Evolutionary conservation across 2,797 vertebrate species (phyloP), one percentile per base, ranked within the genome.

Genomic region (Poeciliopsis infans): DNA sequence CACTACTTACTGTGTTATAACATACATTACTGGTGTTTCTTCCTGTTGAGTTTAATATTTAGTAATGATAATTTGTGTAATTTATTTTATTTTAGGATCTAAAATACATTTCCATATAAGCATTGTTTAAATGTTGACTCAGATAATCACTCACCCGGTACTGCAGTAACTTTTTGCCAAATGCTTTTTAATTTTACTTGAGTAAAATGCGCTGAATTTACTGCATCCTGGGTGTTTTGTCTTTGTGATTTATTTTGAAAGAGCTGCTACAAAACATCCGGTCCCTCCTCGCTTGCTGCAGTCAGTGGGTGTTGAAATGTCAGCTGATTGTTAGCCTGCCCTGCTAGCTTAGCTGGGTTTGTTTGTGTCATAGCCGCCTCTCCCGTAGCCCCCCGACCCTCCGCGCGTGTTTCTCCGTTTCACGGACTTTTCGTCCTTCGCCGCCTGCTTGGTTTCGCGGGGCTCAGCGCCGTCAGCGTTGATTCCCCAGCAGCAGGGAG

Each of bases 311-410:
- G 89, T 91, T 88, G 88, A 92, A 88, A 84, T 74, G 91, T 95
- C 94, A 94, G 93, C 94, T 95, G 94, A 94, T 93, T 87, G 93
- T 90, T 87, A 88, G 84, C 85, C 77, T 15, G 74, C 85, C 79
- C 23, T 76, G 89, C 85, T 91, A 92, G 91, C 92, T n/a, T 92
- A 92, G 92, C 89, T 72, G 83, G 87, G 90, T 84, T 91, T 93
- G 88, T 92, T 89, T 87, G 88, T 81, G 89, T 88, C 81, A 73
- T 47, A 76, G 74, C 49, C 15, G 55, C 76, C 11, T 53, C 49
- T 7, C 78, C 59, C 79, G n/a, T 0, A 69, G n/a, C 5, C 55
- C 25, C 2, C 7, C 1, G 2, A 68, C 16, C 33, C 39, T 36
- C 6, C 4, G 2, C 73, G 51, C 16, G 20, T 1, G 28, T 51